Evolutionary conservation across 1,140 invertebrate genomes (phyloP), one percentile per base, ranked within the genome.

Genomic region (Apis dorsata): DNA sequence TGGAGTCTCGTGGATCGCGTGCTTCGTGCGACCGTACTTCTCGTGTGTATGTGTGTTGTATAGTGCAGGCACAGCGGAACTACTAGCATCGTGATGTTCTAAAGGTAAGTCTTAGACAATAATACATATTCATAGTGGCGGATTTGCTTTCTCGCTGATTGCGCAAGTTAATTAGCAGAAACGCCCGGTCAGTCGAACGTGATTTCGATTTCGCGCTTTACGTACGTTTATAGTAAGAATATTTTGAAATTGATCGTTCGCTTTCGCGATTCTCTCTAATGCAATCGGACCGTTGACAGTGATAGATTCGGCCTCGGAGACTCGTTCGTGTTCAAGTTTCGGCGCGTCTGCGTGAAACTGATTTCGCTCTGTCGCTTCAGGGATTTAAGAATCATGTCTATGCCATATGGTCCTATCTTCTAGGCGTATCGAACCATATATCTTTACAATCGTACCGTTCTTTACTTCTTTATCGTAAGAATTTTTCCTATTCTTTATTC

Each of bases 261-360:
- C 13, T 57, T 66, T 12, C 11, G 9, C 17, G 51, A 12, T 59
- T 57, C 28, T 11, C 55, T 28, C 59, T 73, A 73, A 83, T 72
- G 74, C 69, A 66, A 85, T 63, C 57, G 66, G 74, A 51, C 44
- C 13, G 73, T 10, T 68, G 84, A 85, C 74, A 78, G 68, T 69
- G 84, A 86, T 84, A 63, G 71, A 84, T 86, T 74, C 74, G 62
- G 59, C 68, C 79, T 71, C 28, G 11, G 73, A 81, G 80, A 55
- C 12, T 72, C 66, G 73, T 75, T 81, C 69, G 34, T 24, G 60
- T 71, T 59, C 49, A 76, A 76, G 57, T 72, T 77, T 82, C 79
- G 59, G 12, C 73, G 73, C 80, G 83, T 65, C 60, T 62, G 83
- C 73, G 73, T 71, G 66, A 85, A 76, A 76, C 80, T 82, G 79